Evolutionary conservation across 2,797 vertebrate genomes (phyloP).

Genomic region (Phataginus tricuspis): DNA sequence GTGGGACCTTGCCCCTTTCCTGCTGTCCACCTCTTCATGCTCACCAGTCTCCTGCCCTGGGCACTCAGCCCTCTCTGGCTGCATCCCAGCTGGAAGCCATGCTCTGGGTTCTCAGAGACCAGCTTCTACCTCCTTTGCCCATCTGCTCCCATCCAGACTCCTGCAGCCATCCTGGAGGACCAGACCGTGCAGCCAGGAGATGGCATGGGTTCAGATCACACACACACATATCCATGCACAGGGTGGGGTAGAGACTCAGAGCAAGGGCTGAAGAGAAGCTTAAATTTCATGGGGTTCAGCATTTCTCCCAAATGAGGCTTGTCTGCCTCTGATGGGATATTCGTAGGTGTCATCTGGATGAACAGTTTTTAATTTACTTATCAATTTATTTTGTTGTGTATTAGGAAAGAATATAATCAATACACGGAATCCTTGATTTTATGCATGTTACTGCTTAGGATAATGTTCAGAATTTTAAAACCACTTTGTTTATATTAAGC

Average conservation of each 20-base stretch:
- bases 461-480: neutral
- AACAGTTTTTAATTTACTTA: neutral
- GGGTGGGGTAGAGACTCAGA: neutral
- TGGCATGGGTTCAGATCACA: neutral
- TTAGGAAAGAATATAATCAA: neutral
- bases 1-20: neutral
- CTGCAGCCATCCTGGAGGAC: neutral
- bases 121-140: neutral
- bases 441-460: neutral
- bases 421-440: neutral
- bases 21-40: neutral
- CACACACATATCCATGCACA: fast-evolving
- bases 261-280: neutral
- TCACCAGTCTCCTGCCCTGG: neutral
- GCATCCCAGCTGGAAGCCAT: neutral
- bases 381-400: neutral
- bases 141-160: neutral
- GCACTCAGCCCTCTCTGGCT: neutral
- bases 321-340: neutral
- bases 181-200: neutral
- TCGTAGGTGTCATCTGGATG: neutral
- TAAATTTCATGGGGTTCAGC: neutral
- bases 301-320: neutral
- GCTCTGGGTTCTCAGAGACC: neutral
- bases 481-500: neutral